These are phyloP conservation scores for Sycophaga agraensis DNA, from an alignment of 1,140 invertebrate species.

Conservation along the genomic window DNA sequence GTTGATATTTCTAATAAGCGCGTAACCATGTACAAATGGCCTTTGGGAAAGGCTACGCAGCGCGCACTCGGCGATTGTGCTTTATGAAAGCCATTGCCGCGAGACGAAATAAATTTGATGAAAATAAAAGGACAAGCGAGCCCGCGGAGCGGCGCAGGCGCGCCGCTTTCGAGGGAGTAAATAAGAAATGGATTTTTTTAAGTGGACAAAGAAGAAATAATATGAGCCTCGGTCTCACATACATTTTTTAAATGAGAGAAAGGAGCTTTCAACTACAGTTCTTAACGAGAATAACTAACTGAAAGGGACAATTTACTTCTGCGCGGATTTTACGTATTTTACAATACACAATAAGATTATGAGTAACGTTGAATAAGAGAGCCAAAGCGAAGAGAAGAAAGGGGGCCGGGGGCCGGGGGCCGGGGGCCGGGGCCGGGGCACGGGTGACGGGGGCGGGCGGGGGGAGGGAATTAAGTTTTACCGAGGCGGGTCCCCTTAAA, in stretches of 20 bases:
- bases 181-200: background rate
- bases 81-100: too few species aligned
- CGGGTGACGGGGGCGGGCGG: background rate
- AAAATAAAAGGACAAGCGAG: too few species aligned
- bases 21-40: background rate
- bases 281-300: background rate
- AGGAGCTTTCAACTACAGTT: background rate
- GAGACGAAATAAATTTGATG: too few species aligned
- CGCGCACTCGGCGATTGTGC: too few species aligned
- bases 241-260: background rate
- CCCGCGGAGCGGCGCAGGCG: too few species aligned
- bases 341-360: slow-evolving; percentile 20
- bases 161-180: too few species aligned
- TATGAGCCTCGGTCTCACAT: background rate
- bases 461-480: slow-evolving; percentile 21
- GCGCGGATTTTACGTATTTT: background rate
- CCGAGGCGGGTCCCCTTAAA: slow-evolving; percentile 23
- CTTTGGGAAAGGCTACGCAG: too few species aligned
- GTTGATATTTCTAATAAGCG: background rate
- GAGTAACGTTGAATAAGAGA: background rate
- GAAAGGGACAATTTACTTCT: slow-evolving; percentile 14
- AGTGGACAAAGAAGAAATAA: background rate
- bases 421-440: background rate
- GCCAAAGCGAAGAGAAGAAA: too few species aligned
- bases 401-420: background rate